Conservation (phyloP, 2,113 vertebrate species). For the Alligator mississippiensis region DNA sequence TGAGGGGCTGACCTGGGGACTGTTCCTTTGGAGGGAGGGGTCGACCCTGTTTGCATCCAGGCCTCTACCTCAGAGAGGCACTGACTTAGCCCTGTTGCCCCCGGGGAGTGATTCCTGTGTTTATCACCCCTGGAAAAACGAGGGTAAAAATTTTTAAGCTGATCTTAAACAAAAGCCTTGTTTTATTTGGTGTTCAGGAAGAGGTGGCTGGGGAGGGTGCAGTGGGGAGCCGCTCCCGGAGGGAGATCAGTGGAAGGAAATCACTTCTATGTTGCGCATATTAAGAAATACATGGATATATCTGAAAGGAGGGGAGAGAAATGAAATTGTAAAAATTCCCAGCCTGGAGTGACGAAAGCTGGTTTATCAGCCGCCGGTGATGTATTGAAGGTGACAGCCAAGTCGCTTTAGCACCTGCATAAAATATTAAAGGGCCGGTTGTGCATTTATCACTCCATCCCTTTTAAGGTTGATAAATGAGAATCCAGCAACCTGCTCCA, state of each 20-base stretch:
- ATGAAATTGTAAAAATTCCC: slow-evolving; percentile 81
- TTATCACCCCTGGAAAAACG: not conserved
- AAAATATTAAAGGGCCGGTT: slow-evolving; percentile 88
- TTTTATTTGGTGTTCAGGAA: not conserved
- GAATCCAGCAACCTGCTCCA: slow-evolving; percentile 84
- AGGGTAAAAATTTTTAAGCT: not conserved
- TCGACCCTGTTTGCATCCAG: not conserved
- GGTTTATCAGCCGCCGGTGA: slow-evolving; percentile 80
- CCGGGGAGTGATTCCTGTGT: not conserved
- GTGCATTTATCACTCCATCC: slow-evolving; percentile 88
- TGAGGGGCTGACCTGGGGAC: not conserved
- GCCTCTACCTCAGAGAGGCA: not conserved
- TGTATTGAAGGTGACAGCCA: slow-evolving; percentile 85
- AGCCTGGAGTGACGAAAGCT: slow-evolving; percentile 82
- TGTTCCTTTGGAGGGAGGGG: not conserved
- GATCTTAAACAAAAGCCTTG: not conserved
- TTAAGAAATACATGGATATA: slow-evolving; percentile 70
- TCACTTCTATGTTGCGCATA: slow-evolving; percentile 66
- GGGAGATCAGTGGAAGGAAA: slow-evolving; percentile 60
- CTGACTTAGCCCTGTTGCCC: not conserved
- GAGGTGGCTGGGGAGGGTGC: not conserved
- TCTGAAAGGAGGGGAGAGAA: slow-evolving; percentile 72
- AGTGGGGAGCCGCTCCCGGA: slow-evolving; percentile 9
- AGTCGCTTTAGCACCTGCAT: slow-evolving; percentile 85
- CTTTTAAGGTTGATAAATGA: slow-evolving; percentile 89